These are phyloP conservation scores for Lucinisca nassula DNA, from an alignment of 2,888 invertebrate genomes.

Conservation along the genomic window DNA sequence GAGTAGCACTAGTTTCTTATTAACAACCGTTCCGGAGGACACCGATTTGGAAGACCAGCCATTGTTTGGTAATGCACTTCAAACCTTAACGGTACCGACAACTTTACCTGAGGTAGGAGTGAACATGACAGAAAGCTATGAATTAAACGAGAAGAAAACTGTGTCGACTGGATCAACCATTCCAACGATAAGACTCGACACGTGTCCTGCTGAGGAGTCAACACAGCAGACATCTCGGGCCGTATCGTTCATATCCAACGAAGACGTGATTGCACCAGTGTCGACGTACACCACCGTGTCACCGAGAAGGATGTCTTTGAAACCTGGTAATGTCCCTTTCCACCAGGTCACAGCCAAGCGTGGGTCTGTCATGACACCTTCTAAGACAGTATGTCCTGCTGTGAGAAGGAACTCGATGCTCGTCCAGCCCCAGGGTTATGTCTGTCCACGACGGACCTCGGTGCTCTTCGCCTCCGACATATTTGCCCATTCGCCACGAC, in stretches of 20 bases:
- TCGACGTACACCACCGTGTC: neutral
- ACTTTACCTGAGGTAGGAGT: no score
- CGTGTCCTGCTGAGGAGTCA: neutral
- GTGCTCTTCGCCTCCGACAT: slow-evolving; percentile 37
- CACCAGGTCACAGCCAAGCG: neutral
- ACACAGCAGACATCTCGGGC: no score
- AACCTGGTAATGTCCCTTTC: neutral
- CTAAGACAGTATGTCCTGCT: neutral
- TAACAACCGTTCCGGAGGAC: no score
- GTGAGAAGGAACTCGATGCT: neutral
- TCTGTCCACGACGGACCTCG: slow-evolving; percentile 34
- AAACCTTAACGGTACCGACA: no score
- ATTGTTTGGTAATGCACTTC: no score
- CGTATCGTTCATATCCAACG: slow-evolving; percentile 1
- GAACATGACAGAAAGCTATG: no score
- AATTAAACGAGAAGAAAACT: neutral
- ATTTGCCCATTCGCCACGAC: slow-evolving; percentile 23
- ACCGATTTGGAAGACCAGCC: no score
- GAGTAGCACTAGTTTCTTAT: no score
- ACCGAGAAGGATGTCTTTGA: slow-evolving; percentile 1
- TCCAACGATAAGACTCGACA: neutral
- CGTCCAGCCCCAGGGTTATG: slow-evolving; percentile 25
- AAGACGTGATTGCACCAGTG: slow-evolving; percentile 28
- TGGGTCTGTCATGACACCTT: neutral
- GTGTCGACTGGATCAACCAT: neutral